Percentiles rank a stretch among this genome's conserved stretches.
Conservation (phyloP, 2,888 invertebrate species). For the Lamellibrachia columna region DNA sequence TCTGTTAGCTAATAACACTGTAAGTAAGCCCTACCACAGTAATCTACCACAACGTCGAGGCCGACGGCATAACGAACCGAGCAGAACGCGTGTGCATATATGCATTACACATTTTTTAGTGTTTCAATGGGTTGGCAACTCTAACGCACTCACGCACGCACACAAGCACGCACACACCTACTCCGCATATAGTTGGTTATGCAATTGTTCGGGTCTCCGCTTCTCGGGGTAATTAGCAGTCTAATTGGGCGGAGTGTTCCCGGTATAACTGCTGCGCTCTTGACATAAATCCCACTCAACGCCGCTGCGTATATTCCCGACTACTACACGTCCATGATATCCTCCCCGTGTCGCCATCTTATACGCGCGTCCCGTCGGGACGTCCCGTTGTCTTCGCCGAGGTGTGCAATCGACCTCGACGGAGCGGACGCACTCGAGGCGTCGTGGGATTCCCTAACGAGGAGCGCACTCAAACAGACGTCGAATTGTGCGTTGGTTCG, state of each 20-base stretch:
- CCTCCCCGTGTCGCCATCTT: neutral
- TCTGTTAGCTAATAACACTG: too few species aligned
- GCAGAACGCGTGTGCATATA: too few species aligned
- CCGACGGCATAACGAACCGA: too few species aligned
- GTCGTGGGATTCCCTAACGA: neutral
- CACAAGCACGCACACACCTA: neutral
- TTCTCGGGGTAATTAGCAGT: neutral
- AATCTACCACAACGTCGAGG: too few species aligned
- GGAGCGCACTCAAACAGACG: neutral
- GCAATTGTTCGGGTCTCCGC: neutral
- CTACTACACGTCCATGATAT: neutral
- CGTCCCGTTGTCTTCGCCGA: neutral
- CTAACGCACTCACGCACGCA: too few species aligned
- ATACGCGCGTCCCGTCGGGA: neutral
- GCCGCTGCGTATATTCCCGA: neutral
- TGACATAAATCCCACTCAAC: neutral
- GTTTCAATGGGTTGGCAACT: too few species aligned
- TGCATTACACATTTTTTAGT: too few species aligned
- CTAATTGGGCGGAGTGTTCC: neutral
- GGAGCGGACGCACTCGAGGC: neutral
- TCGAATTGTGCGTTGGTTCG: neutral
- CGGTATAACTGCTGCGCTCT: neutral
- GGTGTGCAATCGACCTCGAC: neutral
- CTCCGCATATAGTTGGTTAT: neutral
- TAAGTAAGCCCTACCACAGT: too few species aligned